Evolutionary conservation across 2,113 vertebrate genomes (phyloP), one percentile per base, ranked within the genome.

Genomic region (Albula glossodonta): DNA sequence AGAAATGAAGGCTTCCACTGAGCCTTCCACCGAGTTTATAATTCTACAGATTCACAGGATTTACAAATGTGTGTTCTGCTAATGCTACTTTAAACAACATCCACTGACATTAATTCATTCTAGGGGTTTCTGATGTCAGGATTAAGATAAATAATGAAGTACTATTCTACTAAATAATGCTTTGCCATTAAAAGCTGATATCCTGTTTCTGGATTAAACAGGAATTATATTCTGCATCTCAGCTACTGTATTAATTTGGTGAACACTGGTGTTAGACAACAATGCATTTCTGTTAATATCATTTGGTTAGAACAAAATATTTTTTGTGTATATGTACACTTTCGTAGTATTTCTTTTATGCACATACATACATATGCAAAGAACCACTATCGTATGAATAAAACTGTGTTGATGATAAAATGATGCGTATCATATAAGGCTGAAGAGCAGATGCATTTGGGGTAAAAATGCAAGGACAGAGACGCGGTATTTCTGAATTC

Each of bases 21-120:
- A 63, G 31, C 31, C 31, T 41, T 41, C 31, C 31, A 41, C 53
- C 17, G 70, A 74, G 70, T n/a, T 10, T 74, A 10, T 74, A 74
- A 74, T 31, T 74, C 70, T 31, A 74, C 70, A 74, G 70, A 31
- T 74, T 6, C 70, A 74, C 8, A 74, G 70, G 63, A 31, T 31
- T 31, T 31, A 4, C 63, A 70, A 22, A 70, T 70, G n/a, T 74
- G 70, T 31, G 70, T 31, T 22, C 17, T 22, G 19, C 1, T 74
- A 74, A 74, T 74, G 70, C 70, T 31, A 74, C 70, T 74, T 74
- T 74, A 31, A 5, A 74, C 70, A 74, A 31, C 70, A 74, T 74
- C 70, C 70, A 9, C 70, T 74, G 70, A 74, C 70, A 74, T 74
- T 74, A 74, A 74, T 74, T 74, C 70, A 2, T 74, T 74, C 70